Conservation (phyloP, 2,113 vertebrate species). For the Antigone vipio region DNA sequence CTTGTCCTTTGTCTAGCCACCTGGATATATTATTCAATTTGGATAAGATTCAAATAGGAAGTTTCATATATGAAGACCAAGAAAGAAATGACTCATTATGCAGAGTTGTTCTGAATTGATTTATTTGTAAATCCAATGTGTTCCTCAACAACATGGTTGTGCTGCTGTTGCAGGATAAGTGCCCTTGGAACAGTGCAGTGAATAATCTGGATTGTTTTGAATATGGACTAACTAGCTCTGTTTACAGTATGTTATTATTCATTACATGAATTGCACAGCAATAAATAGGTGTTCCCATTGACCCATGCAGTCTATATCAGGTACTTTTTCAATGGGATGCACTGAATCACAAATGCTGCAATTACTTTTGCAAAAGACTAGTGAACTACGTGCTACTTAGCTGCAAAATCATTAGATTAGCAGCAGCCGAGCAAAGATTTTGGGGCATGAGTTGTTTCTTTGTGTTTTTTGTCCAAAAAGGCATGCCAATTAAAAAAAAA, state of each 20-base stretch:
- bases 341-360: neutral
- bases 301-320: neutral
- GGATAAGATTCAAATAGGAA: neutral
- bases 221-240: neutral
- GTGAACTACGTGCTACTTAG: neutral
- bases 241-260: neutral
- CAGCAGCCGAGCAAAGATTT: neutral
- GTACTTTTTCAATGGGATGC: neutral
- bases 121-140: neutral
- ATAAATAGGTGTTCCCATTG: neutral
- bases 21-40: neutral
- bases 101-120: neutral
- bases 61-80: neutral
- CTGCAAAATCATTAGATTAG: neutral
- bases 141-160: neutral
- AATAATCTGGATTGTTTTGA: neutral
- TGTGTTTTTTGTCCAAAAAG: neutral
- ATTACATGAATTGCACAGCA: neutral
- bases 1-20: neutral
- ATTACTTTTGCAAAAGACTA: neutral
- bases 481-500: neutral
- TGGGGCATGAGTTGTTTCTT: neutral
- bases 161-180: neutral
- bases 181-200: neutral
- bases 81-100: neutral